Evolutionary conservation across 2,888 invertebrate species (phyloP).

Genomic region (Alsophila aescularia): DNA sequence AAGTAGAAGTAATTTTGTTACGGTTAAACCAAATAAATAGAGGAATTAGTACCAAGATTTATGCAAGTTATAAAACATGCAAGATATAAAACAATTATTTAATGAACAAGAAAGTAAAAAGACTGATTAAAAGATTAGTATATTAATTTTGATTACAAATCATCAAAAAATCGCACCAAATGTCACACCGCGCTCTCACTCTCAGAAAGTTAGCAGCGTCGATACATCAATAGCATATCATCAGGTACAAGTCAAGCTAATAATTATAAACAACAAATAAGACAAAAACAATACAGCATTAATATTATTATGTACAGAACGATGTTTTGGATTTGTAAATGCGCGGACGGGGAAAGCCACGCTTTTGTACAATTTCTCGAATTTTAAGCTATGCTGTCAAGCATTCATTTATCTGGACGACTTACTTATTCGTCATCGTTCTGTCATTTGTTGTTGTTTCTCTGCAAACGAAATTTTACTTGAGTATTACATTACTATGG

Average conservation of each 20-base stretch:
- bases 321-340: conserved; percentile 42
- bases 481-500: conserved; percentile 41
- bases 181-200: conserved; percentile 14
- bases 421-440: conserved; percentile 80
- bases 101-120: neutral
- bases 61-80: neutral
- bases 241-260: conserved; percentile 19
- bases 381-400: conserved; percentile 20
- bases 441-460: conserved; percentile 70
- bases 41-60: neutral
- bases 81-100: neutral
- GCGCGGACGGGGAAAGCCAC: conserved; percentile 48
- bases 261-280: conserved; percentile 8
- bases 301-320: conserved; percentile 52
- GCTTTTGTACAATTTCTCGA: conserved; percentile 28
- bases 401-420: conserved; percentile 41
- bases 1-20: neutral
- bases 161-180: conserved; percentile 26
- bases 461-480: conserved; percentile 71
- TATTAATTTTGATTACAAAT: conserved; percentile 10
- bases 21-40: neutral
- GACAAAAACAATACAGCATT: conserved; percentile 21
- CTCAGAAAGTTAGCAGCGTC: conserved; percentile 18
- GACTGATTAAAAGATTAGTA: conserved; percentile 10
- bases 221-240: conserved; percentile 13